Base-by-base conservation (phyloP, 2,888 invertebrate species). In the Heteropelma amictum region DNA sequence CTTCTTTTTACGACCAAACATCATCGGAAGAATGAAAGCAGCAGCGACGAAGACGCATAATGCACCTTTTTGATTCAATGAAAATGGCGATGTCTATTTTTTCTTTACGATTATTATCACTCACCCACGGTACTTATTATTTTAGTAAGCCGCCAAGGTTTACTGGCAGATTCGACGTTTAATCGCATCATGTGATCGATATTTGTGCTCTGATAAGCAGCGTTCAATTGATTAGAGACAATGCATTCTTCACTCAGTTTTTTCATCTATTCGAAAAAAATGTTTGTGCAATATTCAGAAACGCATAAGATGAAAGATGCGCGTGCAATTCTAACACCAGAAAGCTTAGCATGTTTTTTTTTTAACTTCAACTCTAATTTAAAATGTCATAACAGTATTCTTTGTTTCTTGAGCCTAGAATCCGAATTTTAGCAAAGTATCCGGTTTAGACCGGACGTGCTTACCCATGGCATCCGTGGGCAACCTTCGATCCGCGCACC, bases 141-240 rank as follows among this genome's bases (percentile, higher is more conserved):
- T 77, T 90, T 90, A 0, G 93, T 92, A 2, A 92, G 87, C 61
- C 91, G 87, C 78, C 91, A 90, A 35, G 77, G 19, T 70, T 75
- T 80, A 42, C 79, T 78, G 12, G 45, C 65, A 26, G 80, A 79
- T 69, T 81, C 78, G 35, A 83, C 73, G 47, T 82, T 77, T 19
- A 84, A 77, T 53, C 64, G 73, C 73, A 76, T 72, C 49, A 65
- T 76, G 14, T 83, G 77, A 70, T 83, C 79, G 23, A 83, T 80
- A 49, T 70, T 63, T 12, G 80, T 80, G 17, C 35, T 77, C 54
- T 81, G 80, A 78, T 76, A 80, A 8, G 78, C 80, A 14, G 82
- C 82, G n/a, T 68, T 64, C 33, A 79, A 19, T 63, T 83, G 82
- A 54, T 77, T 61, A 4, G 78, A 76, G 0, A 76, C 72, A 19